Evolutionary conservation across 2,113 vertebrate genomes (phyloP).

Genomic region (Otolemur garnettii): DNA sequence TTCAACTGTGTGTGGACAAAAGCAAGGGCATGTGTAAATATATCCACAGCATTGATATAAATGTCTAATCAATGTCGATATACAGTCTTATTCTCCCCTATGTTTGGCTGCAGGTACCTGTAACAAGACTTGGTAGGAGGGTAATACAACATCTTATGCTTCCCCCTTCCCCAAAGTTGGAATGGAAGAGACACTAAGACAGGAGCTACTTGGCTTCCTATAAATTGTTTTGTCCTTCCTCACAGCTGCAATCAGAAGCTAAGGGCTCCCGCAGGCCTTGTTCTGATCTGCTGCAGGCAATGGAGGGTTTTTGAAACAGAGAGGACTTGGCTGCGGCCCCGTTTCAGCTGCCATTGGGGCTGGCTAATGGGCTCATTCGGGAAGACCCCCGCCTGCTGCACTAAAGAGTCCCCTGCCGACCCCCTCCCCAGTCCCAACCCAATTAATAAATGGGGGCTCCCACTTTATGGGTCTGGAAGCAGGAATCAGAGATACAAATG

Average conservation of each 20-base stretch:
- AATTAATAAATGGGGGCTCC: constrained; percentile 85
- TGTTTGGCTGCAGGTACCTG: background rate
- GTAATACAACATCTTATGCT: background rate
- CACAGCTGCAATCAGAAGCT: constrained; percentile 84
- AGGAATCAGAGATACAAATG: constrained; percentile 82
- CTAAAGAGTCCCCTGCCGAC: constrained; percentile 82
- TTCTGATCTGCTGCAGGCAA: constrained; percentile 84
- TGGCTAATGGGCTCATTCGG: constrained; percentile 84
- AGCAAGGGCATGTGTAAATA: constrained; percentile 46
- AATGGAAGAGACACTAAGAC: constrained; percentile 77
- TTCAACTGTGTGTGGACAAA: constrained; percentile 30
- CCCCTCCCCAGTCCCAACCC: constrained; percentile 82
- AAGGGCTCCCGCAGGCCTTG: constrained; percentile 85
- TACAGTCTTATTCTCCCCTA: constrained; percentile 27
- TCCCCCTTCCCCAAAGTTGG: constrained; percentile 69
- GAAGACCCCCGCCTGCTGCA: constrained; percentile 79
- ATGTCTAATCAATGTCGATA: background rate
- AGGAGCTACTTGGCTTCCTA: constrained; percentile 84
- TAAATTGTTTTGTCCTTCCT: constrained; percentile 85
- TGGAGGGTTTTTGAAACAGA: constrained; percentile 83
- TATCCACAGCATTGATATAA: constrained; percentile 6
- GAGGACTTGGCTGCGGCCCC: constrained; percentile 81
- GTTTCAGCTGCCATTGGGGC: constrained; percentile 79
- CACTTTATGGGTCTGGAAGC: constrained; percentile 83
- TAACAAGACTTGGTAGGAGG: constrained; percentile 45